Conservation (phyloP, 2,888 invertebrate genomes). For the Acleris emargana region DNA sequence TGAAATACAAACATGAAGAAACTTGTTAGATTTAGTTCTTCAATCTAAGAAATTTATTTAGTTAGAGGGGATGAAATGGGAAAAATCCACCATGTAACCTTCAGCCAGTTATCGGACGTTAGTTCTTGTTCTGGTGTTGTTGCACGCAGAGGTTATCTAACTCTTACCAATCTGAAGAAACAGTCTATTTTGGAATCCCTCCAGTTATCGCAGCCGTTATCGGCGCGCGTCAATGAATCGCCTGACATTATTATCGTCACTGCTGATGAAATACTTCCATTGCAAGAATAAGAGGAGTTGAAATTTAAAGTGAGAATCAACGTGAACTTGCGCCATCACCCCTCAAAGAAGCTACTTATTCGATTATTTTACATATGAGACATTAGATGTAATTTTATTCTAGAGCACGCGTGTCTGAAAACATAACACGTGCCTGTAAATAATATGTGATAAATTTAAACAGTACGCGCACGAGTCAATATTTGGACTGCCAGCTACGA, state of each 20-base stretch:
- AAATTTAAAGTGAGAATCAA: slow-evolving; percentile 4
- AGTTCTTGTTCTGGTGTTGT: slow-evolving; percentile 22
- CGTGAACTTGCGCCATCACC: slow-evolving; percentile 10
- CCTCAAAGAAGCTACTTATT: slow-evolving; percentile 16
- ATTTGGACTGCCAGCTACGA: too few species aligned
- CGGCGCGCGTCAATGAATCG: slow-evolving; percentile 29
- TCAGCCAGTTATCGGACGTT: slow-evolving; percentile 16
- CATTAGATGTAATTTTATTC: slow-evolving; percentile 22
- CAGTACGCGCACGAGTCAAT: background rate
- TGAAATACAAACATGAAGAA: too few species aligned
- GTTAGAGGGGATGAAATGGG: background rate
- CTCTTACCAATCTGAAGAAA: slow-evolving; percentile 26
- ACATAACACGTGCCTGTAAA: slow-evolving; percentile 21
- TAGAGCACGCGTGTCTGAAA: slow-evolving; percentile 16
- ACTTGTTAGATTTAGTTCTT: too few species aligned
- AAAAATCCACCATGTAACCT: slow-evolving; percentile 21
- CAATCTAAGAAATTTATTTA: too few species aligned
- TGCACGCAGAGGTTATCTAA: slow-evolving; percentile 25
- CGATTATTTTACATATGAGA: slow-evolving; percentile 26
- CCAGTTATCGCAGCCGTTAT: slow-evolving; percentile 26
- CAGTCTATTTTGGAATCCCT: slow-evolving; percentile 22
- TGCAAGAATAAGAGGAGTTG: slow-evolving; percentile 16
- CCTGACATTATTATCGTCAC: slow-evolving; percentile 31
- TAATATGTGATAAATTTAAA: slow-evolving; percentile 17
- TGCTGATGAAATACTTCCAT: slow-evolving; percentile 29